Percentiles rank a stretch among this genome's conserved stretches.
phyloP scores from a whole-genome alignment of 2,888 invertebrate species.

The Encarsia formosa region DNA sequence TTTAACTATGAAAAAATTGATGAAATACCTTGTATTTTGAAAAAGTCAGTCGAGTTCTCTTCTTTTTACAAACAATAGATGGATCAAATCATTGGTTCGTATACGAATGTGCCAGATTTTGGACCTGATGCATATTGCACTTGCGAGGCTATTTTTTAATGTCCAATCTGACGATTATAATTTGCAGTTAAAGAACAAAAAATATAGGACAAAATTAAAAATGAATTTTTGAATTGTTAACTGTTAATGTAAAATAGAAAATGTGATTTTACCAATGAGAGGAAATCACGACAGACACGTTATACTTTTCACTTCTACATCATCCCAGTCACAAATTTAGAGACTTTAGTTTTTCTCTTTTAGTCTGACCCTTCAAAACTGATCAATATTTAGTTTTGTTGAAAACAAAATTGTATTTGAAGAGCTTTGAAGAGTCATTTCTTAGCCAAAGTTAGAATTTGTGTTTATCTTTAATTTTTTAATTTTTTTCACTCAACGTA shows the following conservation, averaged over 20 bases:
- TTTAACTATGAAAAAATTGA: no score
- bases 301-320: background rate
- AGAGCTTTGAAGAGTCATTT: slow-evolving; percentile 30
- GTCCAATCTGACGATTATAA: slow-evolving; percentile 6
- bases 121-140: slow-evolving; percentile 4
- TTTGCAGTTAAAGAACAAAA: slow-evolving; percentile 5
- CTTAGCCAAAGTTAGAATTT: slow-evolving; percentile 48
- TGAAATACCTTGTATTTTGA: no score
- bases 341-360: slow-evolving; percentile 1
- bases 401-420: background rate
- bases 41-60: slow-evolving; percentile 3
- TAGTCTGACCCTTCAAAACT: slow-evolving; percentile 4
- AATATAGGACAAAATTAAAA: background rate
- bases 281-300: slow-evolving; percentile 27
- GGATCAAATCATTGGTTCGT: slow-evolving; percentile 12
- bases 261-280: slow-evolving; percentile 32
- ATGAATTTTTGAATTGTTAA: slow-evolving; percentile 16
- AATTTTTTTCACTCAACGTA: slow-evolving; percentile 29
- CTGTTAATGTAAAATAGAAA: slow-evolving; percentile 28
- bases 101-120: slow-evolving; percentile 14
- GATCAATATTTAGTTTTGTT: background rate
- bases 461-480: slow-evolving; percentile 34
- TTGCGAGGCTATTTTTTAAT: slow-evolving; percentile 18
- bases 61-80: slow-evolving; percentile 1
- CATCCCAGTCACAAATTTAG: no score